Evolutionary conservation across 1,140 invertebrate genomes (phyloP), one percentile per base, ranked within the genome.

Genomic region (Drosophila ohnishii): DNA sequence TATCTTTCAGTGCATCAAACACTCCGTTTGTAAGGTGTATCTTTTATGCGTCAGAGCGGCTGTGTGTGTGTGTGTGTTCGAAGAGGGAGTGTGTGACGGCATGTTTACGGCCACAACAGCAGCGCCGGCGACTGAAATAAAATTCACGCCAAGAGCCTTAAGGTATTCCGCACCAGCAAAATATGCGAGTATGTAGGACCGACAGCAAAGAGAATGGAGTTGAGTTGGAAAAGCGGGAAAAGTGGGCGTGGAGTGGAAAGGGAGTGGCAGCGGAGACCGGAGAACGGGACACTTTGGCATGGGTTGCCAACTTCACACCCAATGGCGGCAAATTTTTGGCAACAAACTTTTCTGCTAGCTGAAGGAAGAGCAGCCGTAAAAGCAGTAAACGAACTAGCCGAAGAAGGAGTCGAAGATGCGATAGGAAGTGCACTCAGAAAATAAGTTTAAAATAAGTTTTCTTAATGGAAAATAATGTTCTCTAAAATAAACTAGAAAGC

Each of bases 251-350:
- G 37, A 19, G 42, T 14, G 13, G 7, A 47, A 25, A 14, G 45
- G 3, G 14, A 28, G 25, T 5, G 25, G 25, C 28, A 30, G 25
- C 34, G 69, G 59, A n/a, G 57, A 19, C 34, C 8, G 13, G 35
- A 47, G 44, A 39, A 10, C 37, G 35, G 60, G 55, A 42, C 42
- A 60, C 61, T 61, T 47, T 34, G 62, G 45, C 39, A 59, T 65
- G 58, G 69, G 67, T 61, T 81, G 78, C 75, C 83, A 83, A 87
- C 75, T 86, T 87, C 84, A 83, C 83, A 86, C 84, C 67, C 84
- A 83, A 83, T 88, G 79, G 83, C 79, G 84, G 75, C 66, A 88
- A 86, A 86, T 86, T 88, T 86, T 86, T 86, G 83, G 84, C 83
- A 86, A 86, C 84, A 87, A 86, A 86, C 83, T 86, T 86, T 74